phyloP scores from a whole-genome alignment of 2,113 vertebrate species.

The Cyprinus carpio region DNA sequence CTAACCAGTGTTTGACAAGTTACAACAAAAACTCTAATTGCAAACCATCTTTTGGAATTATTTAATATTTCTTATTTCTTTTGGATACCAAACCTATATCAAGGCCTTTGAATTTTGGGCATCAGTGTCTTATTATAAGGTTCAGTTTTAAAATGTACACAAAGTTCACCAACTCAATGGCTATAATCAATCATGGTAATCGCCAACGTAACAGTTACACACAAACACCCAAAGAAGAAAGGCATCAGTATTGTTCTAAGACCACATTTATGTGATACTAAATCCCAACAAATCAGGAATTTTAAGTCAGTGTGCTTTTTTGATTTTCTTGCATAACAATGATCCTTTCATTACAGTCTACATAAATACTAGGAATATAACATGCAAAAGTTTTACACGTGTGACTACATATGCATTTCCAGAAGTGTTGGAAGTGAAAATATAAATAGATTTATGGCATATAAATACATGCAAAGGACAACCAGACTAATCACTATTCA shows the following conservation, averaged over 20 bases:
- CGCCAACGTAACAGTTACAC: not conserved
- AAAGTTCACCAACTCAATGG: conserved; percentile 8
- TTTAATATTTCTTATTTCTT: conserved; percentile 2
- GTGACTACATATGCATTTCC: not conserved
- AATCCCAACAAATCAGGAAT: conserved; percentile 7
- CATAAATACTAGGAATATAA: not conserved
- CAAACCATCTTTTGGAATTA: not conserved
- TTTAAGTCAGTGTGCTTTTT: not conserved
- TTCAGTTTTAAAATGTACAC: not conserved
- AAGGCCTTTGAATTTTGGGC: not conserved
- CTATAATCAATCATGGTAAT: conserved; percentile 24
- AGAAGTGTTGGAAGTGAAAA: not conserved
- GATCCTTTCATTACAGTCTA: not conserved
- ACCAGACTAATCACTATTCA: not conserved
- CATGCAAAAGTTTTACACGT: not conserved
- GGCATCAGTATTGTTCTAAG: not conserved
- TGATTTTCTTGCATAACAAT: not conserved
- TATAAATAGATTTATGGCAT: not conserved
- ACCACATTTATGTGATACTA: conserved; percentile 15
- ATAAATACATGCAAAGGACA: not conserved
- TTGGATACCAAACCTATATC: conserved; percentile 12
- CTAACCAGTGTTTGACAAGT: not conserved
- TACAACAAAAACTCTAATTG: not conserved
- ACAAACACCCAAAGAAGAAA: not conserved
- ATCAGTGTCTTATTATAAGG: not conserved